These are phyloP conservation scores for Mixornis gularis DNA, from an alignment of 2,113 vertebrate genomes.

Conservation along the genomic window DNA sequence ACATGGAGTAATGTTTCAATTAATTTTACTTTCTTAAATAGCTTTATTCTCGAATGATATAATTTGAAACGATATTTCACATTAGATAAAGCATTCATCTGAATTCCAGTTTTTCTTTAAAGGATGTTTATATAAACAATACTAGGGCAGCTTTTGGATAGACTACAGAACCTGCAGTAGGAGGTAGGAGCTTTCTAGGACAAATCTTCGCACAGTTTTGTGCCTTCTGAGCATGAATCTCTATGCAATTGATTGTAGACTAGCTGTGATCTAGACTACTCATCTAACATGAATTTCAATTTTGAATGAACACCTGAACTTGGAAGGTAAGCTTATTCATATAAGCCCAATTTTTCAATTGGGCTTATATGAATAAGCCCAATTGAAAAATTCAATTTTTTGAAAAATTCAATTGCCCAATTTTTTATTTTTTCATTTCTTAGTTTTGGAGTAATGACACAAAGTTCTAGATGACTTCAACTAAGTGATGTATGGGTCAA, in stretches of 20 bases:
- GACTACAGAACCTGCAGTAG: background rate
- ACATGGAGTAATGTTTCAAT: background rate
- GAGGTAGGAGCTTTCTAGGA: background rate
- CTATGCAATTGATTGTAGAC: background rate
- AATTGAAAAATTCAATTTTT: too few species aligned
- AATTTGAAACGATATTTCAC: background rate
- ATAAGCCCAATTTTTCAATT: rapidly evolving
- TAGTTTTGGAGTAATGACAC: background rate
- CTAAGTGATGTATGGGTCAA: background rate
- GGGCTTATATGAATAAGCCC: too few species aligned
- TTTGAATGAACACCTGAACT: background rate
- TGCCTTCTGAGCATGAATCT: background rate
- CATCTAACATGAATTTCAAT: background rate
- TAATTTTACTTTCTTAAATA: background rate
- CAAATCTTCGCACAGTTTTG: background rate
- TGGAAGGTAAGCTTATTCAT: background rate
- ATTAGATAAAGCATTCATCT: background rate
- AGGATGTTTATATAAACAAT: background rate
- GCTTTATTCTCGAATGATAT: background rate
- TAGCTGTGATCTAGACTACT: background rate
- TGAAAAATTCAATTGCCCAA: too few species aligned
- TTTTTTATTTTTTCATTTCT: background rate
- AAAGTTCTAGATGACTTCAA: background rate
- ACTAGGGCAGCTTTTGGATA: background rate
- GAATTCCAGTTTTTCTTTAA: background rate